A percentile compares a stretch with the other conserved stretches of the same genome.
Evolutionary conservation across 2,888 invertebrate species (phyloP).

Genomic region (Tupiocoris notatus): DNA sequence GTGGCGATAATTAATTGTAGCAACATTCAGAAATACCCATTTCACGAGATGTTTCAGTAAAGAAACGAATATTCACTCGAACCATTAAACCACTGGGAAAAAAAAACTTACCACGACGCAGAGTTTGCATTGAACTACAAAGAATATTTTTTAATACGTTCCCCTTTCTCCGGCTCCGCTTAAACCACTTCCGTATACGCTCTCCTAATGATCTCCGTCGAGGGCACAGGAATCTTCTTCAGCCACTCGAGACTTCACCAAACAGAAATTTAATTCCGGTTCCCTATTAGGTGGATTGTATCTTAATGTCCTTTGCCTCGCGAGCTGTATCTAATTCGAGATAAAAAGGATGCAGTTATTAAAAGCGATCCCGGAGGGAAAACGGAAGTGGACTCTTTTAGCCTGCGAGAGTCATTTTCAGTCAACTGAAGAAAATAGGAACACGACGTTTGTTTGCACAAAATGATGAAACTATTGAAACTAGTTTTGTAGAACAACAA

Average conservation of each 20-base stretch:
- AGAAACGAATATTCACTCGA: not conserved
- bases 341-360: constrained; percentile 38
- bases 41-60: not conserved
- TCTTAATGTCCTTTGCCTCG: constrained; percentile 35
- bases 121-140: not conserved
- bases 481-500: too few species aligned
- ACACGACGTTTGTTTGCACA: too few species aligned
- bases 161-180: not conserved
- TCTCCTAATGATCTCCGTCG: constrained; percentile 20
- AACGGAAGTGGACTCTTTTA: too few species aligned
- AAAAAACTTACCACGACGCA: not conserved
- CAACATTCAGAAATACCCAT: too few species aligned
- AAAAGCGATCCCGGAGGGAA: not conserved
- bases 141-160: not conserved
- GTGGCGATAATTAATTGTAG: too few species aligned
- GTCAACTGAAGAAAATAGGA: too few species aligned
- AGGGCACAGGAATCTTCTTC: not conserved
- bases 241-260: constrained; percentile 9
- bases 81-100: not conserved
- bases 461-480: too few species aligned
- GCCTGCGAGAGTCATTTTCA: too few species aligned
- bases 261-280: constrained; percentile 37
- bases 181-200: not conserved
- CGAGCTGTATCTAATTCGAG: constrained; percentile 37
- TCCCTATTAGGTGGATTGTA: constrained; percentile 38